Evolutionary conservation across 2,797 vertebrate species (phyloP).

Genomic region (Neosalanx taihuensis): DNA sequence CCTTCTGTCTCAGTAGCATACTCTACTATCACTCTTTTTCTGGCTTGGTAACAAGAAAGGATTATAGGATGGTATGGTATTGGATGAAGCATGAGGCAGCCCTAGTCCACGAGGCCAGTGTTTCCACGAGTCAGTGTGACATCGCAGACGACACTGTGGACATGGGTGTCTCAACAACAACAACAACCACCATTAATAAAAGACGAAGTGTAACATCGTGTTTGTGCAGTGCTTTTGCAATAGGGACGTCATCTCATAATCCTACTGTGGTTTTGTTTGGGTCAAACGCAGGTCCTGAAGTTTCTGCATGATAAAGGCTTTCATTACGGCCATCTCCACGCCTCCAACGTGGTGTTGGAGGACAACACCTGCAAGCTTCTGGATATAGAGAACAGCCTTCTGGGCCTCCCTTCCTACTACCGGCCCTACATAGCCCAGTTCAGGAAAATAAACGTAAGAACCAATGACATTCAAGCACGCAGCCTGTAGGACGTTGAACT

Average conservation of each 20-base stretch:
- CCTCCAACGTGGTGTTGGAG: constrained; percentile 87
- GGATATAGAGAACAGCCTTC: constrained; percentile 89
- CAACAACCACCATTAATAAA: too few relatives aligned
- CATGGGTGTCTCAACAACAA: too few relatives aligned
- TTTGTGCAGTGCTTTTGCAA: neutral
- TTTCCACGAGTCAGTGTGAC: too few relatives aligned
- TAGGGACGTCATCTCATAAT: neutral
- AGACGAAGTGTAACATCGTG: too few relatives aligned
- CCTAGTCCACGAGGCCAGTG: too few relatives aligned
- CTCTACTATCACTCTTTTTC: too few relatives aligned
- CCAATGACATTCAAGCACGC: neutral
- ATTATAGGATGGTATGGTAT: too few relatives aligned
- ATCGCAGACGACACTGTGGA: too few relatives aligned
- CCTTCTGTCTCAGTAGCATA: too few relatives aligned
- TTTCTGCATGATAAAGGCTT: constrained; percentile 89
- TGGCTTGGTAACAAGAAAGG: too few relatives aligned
- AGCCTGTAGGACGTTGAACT: too few relatives aligned
- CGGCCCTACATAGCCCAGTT: constrained; percentile 84
- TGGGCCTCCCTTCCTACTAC: constrained; percentile 89
- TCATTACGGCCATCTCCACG: constrained; percentile 90
- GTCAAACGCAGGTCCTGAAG: constrained; percentile 77
- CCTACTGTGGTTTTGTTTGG: neutral
- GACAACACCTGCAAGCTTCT: constrained; percentile 85
- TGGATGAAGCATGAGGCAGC: too few relatives aligned
- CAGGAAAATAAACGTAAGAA: constrained; percentile 92